These are phyloP conservation scores for Poeciliopsis retropinna DNA, from an alignment of 2,113 vertebrate species.

Conservation along the genomic window DNA sequence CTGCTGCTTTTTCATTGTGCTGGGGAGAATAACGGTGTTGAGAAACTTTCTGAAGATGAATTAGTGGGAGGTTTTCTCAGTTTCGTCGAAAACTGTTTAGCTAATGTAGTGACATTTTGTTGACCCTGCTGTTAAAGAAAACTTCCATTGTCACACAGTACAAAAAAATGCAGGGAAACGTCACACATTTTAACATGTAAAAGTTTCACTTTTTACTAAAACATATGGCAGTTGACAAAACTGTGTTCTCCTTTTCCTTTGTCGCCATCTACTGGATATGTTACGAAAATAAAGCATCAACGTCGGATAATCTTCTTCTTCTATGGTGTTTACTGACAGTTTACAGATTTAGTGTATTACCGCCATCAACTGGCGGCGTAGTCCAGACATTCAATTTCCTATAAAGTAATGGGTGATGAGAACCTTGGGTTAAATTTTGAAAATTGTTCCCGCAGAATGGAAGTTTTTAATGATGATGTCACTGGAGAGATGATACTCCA, in stretches of 20 bases:
- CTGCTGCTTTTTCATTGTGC: constrained; percentile 3
- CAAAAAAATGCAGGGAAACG: neutral
- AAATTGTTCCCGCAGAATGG: no score
- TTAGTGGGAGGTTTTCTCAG: neutral
- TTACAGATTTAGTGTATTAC: no score
- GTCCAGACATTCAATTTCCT: no score
- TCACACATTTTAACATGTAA: neutral
- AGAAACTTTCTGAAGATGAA: neutral
- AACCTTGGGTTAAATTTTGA: no score
- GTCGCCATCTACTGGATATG: constrained; percentile 36
- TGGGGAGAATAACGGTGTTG: neutral
- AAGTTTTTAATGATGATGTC: no score
- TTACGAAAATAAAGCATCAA: neutral
- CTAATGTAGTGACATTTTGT: neutral
- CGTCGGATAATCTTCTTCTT: no score
- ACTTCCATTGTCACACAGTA: neutral
- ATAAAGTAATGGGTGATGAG: no score
- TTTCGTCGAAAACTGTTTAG: neutral
- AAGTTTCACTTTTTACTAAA: neutral
- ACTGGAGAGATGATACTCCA: no score
- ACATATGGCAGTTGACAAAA: neutral
- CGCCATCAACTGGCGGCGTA: no score
- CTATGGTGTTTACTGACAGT: no score
- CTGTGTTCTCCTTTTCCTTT: constrained; percentile 2
- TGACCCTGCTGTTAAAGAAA: neutral